Conservation (phyloP, 2,888 invertebrate species). For the Morpho achilles region DNA sequence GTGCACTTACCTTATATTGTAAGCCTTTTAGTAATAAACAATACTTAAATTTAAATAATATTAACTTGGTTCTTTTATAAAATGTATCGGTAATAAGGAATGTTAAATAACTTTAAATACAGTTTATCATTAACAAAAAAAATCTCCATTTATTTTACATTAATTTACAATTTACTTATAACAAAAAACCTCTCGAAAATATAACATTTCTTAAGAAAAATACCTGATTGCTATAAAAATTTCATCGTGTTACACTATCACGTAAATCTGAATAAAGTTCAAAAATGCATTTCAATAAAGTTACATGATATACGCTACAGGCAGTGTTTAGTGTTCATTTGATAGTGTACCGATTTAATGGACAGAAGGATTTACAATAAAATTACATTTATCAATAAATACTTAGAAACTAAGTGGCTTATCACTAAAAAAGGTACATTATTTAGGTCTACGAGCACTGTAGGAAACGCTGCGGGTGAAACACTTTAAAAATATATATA, state of each 20-base stretch:
- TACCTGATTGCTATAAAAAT: constrained; percentile 42
- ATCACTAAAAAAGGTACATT: constrained; percentile 72
- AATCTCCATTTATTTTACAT: constrained; percentile 78
- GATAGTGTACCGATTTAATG: constrained; percentile 27
- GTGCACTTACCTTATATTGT: too few relatives aligned
- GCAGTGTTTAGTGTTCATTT: constrained; percentile 14
- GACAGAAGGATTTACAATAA: constrained; percentile 55
- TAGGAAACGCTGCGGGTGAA: constrained; percentile 61
- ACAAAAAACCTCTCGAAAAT: constrained; percentile 64
- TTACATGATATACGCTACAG: constrained; percentile 4
- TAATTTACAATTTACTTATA: constrained; percentile 72
- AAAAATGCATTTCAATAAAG: constrained; percentile 9
- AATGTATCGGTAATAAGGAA: background rate
- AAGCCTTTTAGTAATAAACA: too few relatives aligned
- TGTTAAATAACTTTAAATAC: constrained; percentile 4
- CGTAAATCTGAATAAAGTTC: constrained; percentile 7
- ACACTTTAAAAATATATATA: constrained; percentile 31
- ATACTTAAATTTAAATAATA: too few relatives aligned
- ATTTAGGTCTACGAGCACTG: constrained; percentile 58
- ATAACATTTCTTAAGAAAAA: constrained; percentile 59
- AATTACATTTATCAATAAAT: constrained; percentile 72
- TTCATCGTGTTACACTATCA: constrained; percentile 18
- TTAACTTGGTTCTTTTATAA: too few relatives aligned
- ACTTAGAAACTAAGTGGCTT: constrained; percentile 61
- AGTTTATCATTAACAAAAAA: constrained; percentile 59